phyloP scores from a whole-genome alignment of 2,888 invertebrate genomes.

The Archips xylosteana region DNA sequence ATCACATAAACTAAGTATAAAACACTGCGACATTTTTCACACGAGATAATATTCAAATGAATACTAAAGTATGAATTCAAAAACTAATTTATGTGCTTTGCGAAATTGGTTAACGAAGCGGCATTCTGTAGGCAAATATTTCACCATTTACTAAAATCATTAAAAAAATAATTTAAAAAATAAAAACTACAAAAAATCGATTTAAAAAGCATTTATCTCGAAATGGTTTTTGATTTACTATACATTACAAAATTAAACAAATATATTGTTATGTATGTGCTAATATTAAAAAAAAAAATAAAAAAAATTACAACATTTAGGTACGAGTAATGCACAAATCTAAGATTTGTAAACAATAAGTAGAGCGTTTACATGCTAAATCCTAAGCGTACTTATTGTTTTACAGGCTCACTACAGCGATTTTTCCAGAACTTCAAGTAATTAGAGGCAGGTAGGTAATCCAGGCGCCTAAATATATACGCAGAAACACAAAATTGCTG shows the following conservation, averaged over 20 bases:
- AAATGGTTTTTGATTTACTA: too few species aligned
- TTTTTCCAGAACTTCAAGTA: not conserved
- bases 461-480: conserved; percentile 39
- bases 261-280: too few species aligned
- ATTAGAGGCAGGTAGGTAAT: not conserved
- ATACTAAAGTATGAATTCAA: conserved; percentile 43
- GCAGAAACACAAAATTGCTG: conserved; percentile 47
- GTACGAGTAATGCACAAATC: not conserved
- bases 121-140: not conserved
- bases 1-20: conserved; percentile 69
- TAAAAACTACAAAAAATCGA: too few species aligned
- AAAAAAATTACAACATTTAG: too few species aligned
- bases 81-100: conserved; percentile 30
- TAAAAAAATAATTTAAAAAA: too few species aligned
- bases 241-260: too few species aligned
- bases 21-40: conserved; percentile 60
- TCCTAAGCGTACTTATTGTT: not conserved
- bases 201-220: too few species aligned
- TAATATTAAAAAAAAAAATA: too few species aligned
- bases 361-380: not conserved
- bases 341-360: not conserved
- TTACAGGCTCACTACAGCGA: not conserved
- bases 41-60: conserved; percentile 57
- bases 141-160: not conserved
- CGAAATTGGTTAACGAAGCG: not conserved